Base-by-base conservation (phyloP, 1,140 invertebrate species). In the Zaprionus ornatus region DNA sequence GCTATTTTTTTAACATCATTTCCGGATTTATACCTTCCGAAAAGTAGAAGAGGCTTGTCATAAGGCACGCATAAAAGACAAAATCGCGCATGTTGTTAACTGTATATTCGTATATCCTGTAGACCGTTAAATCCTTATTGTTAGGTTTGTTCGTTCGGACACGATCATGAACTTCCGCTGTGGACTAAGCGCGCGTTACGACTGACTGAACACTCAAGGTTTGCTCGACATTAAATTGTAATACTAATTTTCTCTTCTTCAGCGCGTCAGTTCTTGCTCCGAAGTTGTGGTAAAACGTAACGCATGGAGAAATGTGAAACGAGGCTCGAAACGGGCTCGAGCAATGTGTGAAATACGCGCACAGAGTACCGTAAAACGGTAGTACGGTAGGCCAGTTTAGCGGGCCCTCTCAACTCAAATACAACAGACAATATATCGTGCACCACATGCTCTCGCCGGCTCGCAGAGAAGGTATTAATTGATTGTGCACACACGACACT, bases 31-130 rank as follows among this genome's bases (percentile, higher is more conserved):
- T 90, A 92, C 83, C 90, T 91, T 92, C 85, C 55, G 86, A 92
- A 74, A 90, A 92, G 75, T 91, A 83, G 80, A 91, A 90, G 59
- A 86, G 63, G 50, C 78, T 64, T 27, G 76, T 74, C 25, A 88
- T 27, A 3, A 92, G 32, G 21, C 74, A 65, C 52, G 68, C 77
- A 48, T 77, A 92, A 17, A 91, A 56, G 32, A 82, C 37, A 27
- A 79, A 60, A 42, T 65, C 71, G 64, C 84, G 82, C 74, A 88
- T 84, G 68, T 32, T 55, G 54, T 35, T 74, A 17, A 10, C 57
- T 48, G 15, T 64, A 72, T 57, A 72, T 57, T 40, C 40, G 27
- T 37, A 37, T 74, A 77, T 77, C 68, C 64, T 59, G 32, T 17
- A 25, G 37, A 25, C 27, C 35, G 65, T 54, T 70, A 32, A 12